Percentiles rank a stretch among this genome's conserved stretches.
These are phyloP conservation scores for Cheilosia soror DNA, from an alignment of 2,888 invertebrate genomes.

Conservation along the genomic window DNA sequence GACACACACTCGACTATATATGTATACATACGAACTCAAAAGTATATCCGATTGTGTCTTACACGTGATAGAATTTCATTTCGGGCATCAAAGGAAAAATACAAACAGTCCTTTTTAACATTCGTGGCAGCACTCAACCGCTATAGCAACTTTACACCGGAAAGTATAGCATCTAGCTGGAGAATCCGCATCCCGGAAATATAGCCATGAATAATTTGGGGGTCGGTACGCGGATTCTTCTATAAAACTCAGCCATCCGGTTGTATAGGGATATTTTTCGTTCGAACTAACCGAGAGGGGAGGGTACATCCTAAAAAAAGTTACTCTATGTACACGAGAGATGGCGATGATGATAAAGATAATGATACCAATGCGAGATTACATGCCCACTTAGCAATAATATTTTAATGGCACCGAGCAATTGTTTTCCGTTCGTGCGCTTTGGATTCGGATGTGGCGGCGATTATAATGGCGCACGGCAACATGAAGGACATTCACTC, in stretches of 20 bases:
- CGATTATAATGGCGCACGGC: neutral
- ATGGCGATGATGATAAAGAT: conserved; percentile 41
- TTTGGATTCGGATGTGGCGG: neutral
- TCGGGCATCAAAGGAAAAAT: conserved; percentile 19
- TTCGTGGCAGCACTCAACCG: conserved; percentile 50
- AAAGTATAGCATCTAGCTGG: conserved; percentile 65
- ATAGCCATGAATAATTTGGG: conserved; percentile 72
- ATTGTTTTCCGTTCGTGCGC: conserved; percentile 52
- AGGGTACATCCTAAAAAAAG: conserved; percentile 4
- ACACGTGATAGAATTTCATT: conserved; percentile 66
- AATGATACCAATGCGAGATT: conserved; percentile 64
- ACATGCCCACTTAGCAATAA: conserved; percentile 68
- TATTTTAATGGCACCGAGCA: conserved; percentile 61
- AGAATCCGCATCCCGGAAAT: conserved; percentile 70
- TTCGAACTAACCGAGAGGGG: neutral
- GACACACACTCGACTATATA: neutral
- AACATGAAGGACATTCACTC: conserved; percentile 19
- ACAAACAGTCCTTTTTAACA: conserved; percentile 49
- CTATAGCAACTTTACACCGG: conserved; percentile 52
- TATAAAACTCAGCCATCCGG: conserved; percentile 44
- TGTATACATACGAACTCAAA: neutral
- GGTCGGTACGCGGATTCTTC: conserved; percentile 27
- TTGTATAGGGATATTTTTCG: neutral
- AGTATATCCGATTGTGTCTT: conserved; percentile 53
- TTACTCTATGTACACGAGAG: neutral